Conservation (phyloP, 2,797 vertebrate species). For the Enteromius paludinosus region DNA sequence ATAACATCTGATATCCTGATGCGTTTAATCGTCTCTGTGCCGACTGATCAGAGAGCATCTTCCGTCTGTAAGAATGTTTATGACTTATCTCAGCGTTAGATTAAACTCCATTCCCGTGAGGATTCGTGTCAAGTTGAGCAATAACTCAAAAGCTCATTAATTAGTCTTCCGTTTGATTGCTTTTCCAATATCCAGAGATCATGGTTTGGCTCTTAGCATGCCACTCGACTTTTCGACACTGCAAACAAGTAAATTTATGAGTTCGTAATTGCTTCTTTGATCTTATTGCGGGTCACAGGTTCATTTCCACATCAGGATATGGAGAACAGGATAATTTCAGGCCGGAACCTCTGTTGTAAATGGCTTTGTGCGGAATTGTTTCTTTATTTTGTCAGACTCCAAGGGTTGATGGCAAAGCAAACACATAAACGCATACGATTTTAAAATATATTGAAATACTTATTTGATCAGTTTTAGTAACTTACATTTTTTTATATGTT, state of each 20-base stretch:
- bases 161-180: conserved; percentile 55
- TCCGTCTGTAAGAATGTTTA: conserved; percentile 30
- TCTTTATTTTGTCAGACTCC: conserved; percentile 13
- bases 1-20: conserved; percentile 35
- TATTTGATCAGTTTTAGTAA: neutral
- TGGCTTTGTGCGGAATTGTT: neutral
- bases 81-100: conserved; percentile 42
- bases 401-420: neutral
- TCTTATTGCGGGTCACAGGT: conserved; percentile 33
- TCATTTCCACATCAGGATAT: conserved; percentile 6
- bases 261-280: conserved; percentile 34
- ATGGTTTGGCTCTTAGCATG: conserved; percentile 34
- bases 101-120: conserved; percentile 43
- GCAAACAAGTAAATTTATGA: conserved; percentile 46
- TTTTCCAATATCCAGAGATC: conserved; percentile 50
- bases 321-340: conserved; percentile 1
- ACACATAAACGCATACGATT: neutral
- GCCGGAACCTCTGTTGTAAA: neutral
- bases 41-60: conserved; percentile 33
- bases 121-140: conserved; percentile 43
- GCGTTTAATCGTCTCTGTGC: conserved; percentile 30
- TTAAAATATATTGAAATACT: neutral
- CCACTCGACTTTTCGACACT: conserved; percentile 39
- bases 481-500: neutral
- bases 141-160: conserved; percentile 56